Evolutionary conservation across 35 echinoderm and acorn worm species (phyloP).

Genomic region (Hemicentrotus pulcherrimus): DNA sequence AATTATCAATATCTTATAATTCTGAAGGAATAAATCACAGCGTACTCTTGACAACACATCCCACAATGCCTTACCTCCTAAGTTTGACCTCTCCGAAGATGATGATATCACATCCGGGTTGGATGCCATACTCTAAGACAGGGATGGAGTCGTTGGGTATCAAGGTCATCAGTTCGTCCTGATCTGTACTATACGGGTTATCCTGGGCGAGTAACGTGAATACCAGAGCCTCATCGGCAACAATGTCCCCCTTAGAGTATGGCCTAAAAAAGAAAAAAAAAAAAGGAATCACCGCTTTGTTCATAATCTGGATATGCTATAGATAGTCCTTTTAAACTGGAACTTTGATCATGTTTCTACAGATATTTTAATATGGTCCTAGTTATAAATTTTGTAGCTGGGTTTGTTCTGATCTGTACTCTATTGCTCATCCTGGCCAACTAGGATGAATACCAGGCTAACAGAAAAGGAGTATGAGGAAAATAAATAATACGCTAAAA

Average conservation of each 20-base stretch:
- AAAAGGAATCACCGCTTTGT: background rate
- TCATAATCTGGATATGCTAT: too few relatives aligned
- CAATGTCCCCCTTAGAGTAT: conserved; percentile 29
- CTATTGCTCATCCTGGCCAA: too few relatives aligned
- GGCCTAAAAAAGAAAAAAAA: conserved; percentile 36
- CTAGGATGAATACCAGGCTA: too few relatives aligned
- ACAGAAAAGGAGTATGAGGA: too few relatives aligned
- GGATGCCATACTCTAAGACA: conserved; percentile 53
- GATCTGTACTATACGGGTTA: background rate
- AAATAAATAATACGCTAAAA: too few relatives aligned
- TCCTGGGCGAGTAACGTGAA: background rate
- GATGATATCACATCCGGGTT: conserved; percentile 55
- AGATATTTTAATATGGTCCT: too few relatives aligned
- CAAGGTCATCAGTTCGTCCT: conserved; percentile 29
- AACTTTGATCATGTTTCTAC: too few relatives aligned
- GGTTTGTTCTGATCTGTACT: too few relatives aligned
- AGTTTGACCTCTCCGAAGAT: conserved; percentile 53
- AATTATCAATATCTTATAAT: too few relatives aligned
- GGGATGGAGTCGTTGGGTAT: conserved; percentile 36
- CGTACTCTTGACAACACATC: background rate
- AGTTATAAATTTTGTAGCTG: too few relatives aligned
- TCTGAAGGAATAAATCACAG: too few relatives aligned
- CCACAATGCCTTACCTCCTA: conserved; percentile 36
- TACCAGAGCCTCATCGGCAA: conserved; percentile 26
- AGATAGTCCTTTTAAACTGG: too few relatives aligned